These are phyloP conservation scores for Spilosoma lubricipeda DNA, from an alignment of 2,888 invertebrate genomes.

Conservation along the genomic window DNA sequence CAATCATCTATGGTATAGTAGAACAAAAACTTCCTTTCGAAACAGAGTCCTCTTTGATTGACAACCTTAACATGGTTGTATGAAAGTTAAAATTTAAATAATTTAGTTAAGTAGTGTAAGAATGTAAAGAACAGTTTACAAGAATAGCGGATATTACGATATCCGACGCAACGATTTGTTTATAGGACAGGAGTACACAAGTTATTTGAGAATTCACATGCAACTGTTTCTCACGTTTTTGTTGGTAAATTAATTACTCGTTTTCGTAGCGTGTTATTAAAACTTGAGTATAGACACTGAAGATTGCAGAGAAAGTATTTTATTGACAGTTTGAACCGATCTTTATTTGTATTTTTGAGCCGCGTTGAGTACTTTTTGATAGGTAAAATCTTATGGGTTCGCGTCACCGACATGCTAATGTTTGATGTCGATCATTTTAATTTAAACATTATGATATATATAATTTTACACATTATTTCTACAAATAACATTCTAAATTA, in stretches of 20 bases:
- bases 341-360: no score
- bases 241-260: neutral
- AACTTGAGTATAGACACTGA: neutral
- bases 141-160: neutral
- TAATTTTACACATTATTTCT: no score
- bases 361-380: no score
- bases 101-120: neutral
- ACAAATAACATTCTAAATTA: no score
- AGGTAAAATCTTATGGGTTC: no score
- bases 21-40: no score
- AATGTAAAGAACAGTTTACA: neutral
- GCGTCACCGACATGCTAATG: no score
- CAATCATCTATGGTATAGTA: no score
- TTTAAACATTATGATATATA: no score
- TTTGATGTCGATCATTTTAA: no score
- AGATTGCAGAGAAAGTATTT: neutral
- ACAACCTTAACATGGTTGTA: no score
- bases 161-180: neutral
- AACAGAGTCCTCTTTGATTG: no score
- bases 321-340: neutral
- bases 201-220: neutral
- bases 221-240: conserved; percentile 5
- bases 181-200: neutral
- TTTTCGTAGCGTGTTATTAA: neutral
- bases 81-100: neutral